Percentiles rank a stretch among this genome's conserved stretches.
Conservation (phyloP, 2,888 invertebrate species). For the Lasioglossum villosulum region DNA sequence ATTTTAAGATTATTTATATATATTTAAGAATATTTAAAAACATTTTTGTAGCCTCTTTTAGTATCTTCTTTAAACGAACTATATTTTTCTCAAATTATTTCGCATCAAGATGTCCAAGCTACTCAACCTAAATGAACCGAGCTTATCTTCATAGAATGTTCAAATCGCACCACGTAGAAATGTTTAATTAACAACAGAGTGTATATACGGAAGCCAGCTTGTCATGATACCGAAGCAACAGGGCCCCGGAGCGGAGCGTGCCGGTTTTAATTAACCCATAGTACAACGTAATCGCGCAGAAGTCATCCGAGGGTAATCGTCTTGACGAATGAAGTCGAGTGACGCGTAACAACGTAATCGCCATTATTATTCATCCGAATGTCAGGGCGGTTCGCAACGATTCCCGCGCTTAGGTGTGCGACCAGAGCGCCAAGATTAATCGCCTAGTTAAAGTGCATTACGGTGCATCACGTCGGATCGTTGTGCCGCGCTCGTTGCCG, state of each 20-base stretch:
- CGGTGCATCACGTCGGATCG: conserved; percentile 49
- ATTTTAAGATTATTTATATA: too few species aligned
- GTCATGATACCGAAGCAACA: not conserved
- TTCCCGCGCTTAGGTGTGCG: conserved; percentile 52
- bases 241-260: not conserved
- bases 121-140: not conserved
- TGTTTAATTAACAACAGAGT: not conserved
- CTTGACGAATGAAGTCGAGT: conserved; percentile 31
- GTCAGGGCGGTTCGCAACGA: conserved; percentile 46
- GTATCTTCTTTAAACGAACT: not conserved
- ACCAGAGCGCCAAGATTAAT: conserved; percentile 61
- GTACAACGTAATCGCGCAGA: not conserved
- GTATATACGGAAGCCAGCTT: not conserved
- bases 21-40: too few species aligned
- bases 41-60: not conserved
- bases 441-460: conserved; percentile 63
- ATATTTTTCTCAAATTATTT: not conserved
- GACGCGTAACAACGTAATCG: conserved; percentile 36
- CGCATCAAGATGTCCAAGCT: not conserved
- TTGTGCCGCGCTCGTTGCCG: not conserved
- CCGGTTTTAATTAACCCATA: not conserved
- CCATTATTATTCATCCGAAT: conserved; percentile 51
- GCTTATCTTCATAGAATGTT: not conserved
- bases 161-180: not conserved
- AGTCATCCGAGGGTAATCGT: conserved; percentile 18